phyloP scores from a whole-genome alignment of 2,888 invertebrate species.

The Eristalis tenax region DNA sequence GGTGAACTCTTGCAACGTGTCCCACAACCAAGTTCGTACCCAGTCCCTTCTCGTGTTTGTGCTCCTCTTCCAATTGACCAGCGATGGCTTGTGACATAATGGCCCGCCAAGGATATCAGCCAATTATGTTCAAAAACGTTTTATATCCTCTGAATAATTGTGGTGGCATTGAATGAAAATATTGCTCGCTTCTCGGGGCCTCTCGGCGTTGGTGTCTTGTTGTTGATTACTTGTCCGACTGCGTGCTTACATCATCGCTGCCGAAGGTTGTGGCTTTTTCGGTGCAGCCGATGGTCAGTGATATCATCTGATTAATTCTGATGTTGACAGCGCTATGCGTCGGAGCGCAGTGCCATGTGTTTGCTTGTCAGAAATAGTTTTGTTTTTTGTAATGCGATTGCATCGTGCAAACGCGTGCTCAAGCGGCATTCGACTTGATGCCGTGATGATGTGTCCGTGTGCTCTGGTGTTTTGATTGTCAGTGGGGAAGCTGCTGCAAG shows the following conservation, averaged over 20 bases:
- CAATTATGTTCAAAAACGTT: conserved; percentile 42
- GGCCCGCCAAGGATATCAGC: conserved; percentile 50
- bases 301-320: conserved; percentile 3
- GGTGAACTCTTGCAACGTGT: conserved; percentile 18
- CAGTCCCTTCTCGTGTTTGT: conserved; percentile 9
- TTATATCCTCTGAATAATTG: conserved; percentile 19
- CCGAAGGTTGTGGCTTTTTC: not conserved
- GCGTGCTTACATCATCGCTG: conserved; percentile 38
- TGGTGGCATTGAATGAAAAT: conserved; percentile 47
- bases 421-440: not conserved
- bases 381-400: no score
- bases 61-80: conserved; percentile 42
- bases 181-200: not conserved
- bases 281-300: not conserved
- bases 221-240: conserved; percentile 8
- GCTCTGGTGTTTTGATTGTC: not conserved
- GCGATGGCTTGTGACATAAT: conserved; percentile 29
- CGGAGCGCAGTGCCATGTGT: not conserved
- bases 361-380: not conserved
- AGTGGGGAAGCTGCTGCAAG: not conserved
- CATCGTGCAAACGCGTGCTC: no score
- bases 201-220: not conserved
- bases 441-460: not conserved
- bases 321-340: not conserved
- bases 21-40: conserved; percentile 8